Base-by-base conservation (phyloP, 2,797 vertebrate species). In the Hippoglossus hippoglossus region DNA sequence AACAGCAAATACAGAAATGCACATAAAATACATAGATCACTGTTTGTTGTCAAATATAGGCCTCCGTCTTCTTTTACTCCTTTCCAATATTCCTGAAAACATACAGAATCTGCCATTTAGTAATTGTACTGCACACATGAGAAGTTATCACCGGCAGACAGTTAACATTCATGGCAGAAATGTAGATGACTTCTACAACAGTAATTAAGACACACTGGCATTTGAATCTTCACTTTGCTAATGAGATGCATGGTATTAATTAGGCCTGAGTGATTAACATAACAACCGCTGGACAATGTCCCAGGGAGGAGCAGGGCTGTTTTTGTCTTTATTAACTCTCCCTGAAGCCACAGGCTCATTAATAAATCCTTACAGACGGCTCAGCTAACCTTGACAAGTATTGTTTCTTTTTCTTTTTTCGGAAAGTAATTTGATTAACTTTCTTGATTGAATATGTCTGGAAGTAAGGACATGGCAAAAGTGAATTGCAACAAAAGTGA, bases 171-270 rank as follows among this genome's bases (percentile, higher is more conserved):
- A 85, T 53, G 58, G 76, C 59, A 71, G 73, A 89, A 86, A 79
- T 75, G 80, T 44, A 60, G 76, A 84, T 67, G 88, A 80, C 82
- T 90, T 90, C 79, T 80, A 79, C 78, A 77, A 76, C 76, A 81
- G 87, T 93, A 93, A 93, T 94, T 93, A 95, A 91, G 83, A 62
- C 86, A 88, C 78, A 81, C 79, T 91, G 91, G 82, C 87, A 92
- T 93, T 94, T 93, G 84, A 92, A 82, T 93, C 85, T 90, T 86
- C 92, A 90, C 88, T 92, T 89, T 89, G 84, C 86, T 95, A 96
- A 96, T 94, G 84, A 87, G 91, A 95, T 94, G 93, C 91, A 81
- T 91, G 88, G 75, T 93, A 94, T 94, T 96, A 96, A 95, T 94
- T 94, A 92, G 84, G 81, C 74, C 80, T 65, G 84, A 83, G 77